Percentiles rank a stretch among this genome's conserved stretches.
phyloP scores from a whole-genome alignment of 2,797 vertebrate genomes.

The Alexandromys oeconomus region DNA sequence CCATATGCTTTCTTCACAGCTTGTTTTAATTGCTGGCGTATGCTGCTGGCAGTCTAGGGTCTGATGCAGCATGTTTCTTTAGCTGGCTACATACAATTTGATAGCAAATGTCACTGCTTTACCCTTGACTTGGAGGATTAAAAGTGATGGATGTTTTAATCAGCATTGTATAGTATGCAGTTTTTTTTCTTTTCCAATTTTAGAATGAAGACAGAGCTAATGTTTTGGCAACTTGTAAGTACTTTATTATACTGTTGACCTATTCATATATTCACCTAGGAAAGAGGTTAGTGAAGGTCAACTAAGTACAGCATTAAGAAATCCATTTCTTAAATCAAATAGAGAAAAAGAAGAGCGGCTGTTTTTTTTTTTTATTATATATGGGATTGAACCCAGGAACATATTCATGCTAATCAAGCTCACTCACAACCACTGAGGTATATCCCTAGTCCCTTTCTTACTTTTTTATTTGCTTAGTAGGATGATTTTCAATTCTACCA shows the following conservation, averaged over 20 bases:
- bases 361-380: neutral
- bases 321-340: neutral
- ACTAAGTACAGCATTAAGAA: constrained; percentile 25
- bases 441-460: neutral
- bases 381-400: neutral
- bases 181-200: constrained; percentile 40
- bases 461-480: neutral
- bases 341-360: neutral
- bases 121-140: neutral
- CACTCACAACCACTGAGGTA: neutral
- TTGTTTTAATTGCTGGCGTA: neutral
- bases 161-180: neutral
- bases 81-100: neutral
- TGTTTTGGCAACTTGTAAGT: constrained; percentile 13
- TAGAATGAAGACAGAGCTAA: constrained; percentile 26
- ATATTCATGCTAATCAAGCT: neutral
- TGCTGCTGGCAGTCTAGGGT: neutral
- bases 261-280: neutral
- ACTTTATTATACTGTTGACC: neutral
- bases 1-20: neutral
- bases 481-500: neutral
- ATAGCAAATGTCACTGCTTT: neutral
- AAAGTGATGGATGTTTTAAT: constrained; percentile 44
- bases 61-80: neutral
- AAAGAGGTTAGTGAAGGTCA: constrained; percentile 28